Percentiles rank a stretch among this genome's conserved stretches.
Evolutionary conservation across 2,888 invertebrate genomes (phyloP).

Genomic region (Drosophila testacea): DNA sequence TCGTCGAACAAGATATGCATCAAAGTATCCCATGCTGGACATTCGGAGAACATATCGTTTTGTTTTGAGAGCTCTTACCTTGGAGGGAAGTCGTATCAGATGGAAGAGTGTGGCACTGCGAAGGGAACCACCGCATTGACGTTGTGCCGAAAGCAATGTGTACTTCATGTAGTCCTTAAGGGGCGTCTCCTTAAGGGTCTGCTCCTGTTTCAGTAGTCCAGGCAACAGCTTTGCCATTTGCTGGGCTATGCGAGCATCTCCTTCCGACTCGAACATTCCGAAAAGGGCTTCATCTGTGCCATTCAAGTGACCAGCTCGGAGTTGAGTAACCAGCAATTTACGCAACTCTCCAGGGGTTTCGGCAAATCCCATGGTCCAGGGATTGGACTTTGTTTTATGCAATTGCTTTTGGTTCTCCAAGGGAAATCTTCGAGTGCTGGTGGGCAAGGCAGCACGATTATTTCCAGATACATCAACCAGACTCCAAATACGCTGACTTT

Average conservation of each 20-base stretch:
- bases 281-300: slow-evolving; percentile 90
- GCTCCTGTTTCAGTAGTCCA: slow-evolving; percentile 92
- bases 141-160: slow-evolving; percentile 92
- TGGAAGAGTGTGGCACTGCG: slow-evolving; percentile 87
- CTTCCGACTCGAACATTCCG: slow-evolving; percentile 91
- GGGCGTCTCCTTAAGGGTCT: slow-evolving; percentile 89
- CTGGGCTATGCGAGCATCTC: slow-evolving; percentile 85
- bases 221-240: slow-evolving; percentile 91
- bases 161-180: slow-evolving; percentile 92
- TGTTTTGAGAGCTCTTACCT: slow-evolving; percentile 85
- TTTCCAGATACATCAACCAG: slow-evolving; percentile 94
- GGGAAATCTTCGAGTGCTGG: slow-evolving; percentile 68
- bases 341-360: slow-evolving; percentile 91
- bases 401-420: slow-evolving; percentile 57
- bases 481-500: slow-evolving; percentile 92
- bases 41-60: slow-evolving; percentile 90
- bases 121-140: slow-evolving; percentile 87
- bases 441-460: slow-evolving; percentile 89
- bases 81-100: slow-evolving; percentile 84
- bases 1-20: slow-evolving; percentile 90
- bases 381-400: slow-evolving; percentile 86
- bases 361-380: slow-evolving; percentile 94
- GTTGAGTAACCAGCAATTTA: slow-evolving; percentile 91
- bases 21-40: slow-evolving; percentile 91
- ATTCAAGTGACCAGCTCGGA: slow-evolving; percentile 90